These are phyloP conservation scores for Oceanodroma leucorhoa DNA, from an alignment of 2,797 vertebrate genomes.

Conservation along the genomic window DNA sequence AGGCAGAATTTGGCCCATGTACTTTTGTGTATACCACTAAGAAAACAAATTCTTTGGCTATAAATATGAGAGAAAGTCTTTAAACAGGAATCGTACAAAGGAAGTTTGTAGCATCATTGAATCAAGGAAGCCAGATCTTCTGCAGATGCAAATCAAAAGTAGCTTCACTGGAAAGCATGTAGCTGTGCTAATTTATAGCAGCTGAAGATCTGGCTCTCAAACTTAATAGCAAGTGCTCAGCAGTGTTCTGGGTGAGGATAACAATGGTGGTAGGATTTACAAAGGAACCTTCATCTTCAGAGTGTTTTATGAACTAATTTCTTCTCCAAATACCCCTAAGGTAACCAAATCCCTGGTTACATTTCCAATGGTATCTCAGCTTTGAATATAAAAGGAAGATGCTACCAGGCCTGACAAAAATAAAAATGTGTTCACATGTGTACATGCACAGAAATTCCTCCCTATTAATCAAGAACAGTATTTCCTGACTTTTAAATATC, in stretches of 20 bases:
- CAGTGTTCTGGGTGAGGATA: not conserved
- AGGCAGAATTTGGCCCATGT: not conserved
- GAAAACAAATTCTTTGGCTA: not conserved
- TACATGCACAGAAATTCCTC: not conserved
- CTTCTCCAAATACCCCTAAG: not conserved
- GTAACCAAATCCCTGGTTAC: not conserved
- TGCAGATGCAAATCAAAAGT: not conserved
- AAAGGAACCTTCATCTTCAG: not conserved
- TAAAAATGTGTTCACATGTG: accelerated
- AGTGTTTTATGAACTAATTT: not conserved
- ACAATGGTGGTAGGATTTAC: not conserved
- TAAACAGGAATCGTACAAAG: not conserved
- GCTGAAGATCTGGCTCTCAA: not conserved
- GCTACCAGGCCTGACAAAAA: not conserved
- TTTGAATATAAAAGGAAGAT: not conserved
- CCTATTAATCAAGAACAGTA: not conserved
- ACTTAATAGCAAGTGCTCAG: not conserved
- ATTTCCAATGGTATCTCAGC: not conserved
- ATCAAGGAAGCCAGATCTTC: not conserved
- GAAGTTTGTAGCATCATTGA: not conserved
- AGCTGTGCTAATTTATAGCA: not conserved
- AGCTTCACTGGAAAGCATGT: not conserved
- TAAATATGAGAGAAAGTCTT: not conserved
- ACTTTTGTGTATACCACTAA: not conserved
- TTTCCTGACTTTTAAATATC: not conserved